Evolutionary conservation across 2,888 invertebrate genomes (phyloP).

Genomic region (Epirrita christyi): DNA sequence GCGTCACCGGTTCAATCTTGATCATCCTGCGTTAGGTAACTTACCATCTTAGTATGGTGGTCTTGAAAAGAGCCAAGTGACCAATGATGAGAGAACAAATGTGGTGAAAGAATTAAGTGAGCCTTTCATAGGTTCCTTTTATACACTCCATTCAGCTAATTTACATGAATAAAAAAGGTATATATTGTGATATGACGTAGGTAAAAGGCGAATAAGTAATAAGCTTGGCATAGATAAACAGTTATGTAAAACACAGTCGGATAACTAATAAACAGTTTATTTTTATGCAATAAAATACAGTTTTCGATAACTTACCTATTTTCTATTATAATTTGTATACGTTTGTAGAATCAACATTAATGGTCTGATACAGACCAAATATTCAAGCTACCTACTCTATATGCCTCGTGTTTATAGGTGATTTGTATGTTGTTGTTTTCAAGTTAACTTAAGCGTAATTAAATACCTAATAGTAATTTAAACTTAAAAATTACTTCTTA

Average conservation of each 20-base stretch:
- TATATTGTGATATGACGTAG: too few relatives aligned
- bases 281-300: conserved; percentile 48
- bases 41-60: too few relatives aligned
- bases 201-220: too few relatives aligned
- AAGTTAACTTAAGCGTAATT: conserved; percentile 14
- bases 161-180: too few relatives aligned
- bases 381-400: conserved; percentile 29
- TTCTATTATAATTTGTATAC: conserved; percentile 28
- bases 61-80: too few relatives aligned
- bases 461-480: conserved; percentile 29
- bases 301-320: conserved; percentile 28
- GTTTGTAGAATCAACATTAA: conserved; percentile 41
- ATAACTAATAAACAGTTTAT: conserved; percentile 45
- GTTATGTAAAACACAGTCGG: conserved; percentile 22
- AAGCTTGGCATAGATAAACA: too few relatives aligned
- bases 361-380: conserved; percentile 81
- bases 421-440: conserved; percentile 13
- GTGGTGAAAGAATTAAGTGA: too few relatives aligned
- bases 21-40: too few relatives aligned
- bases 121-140: too few relatives aligned
- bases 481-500: conserved; percentile 4
- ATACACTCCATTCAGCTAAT: too few relatives aligned
- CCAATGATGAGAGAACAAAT: too few relatives aligned
- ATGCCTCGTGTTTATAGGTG: conserved; percentile 63
- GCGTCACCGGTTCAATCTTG: too few relatives aligned